phyloP scores from a whole-genome alignment of 2,888 invertebrate genomes.

The Cosmia trapezina region DNA sequence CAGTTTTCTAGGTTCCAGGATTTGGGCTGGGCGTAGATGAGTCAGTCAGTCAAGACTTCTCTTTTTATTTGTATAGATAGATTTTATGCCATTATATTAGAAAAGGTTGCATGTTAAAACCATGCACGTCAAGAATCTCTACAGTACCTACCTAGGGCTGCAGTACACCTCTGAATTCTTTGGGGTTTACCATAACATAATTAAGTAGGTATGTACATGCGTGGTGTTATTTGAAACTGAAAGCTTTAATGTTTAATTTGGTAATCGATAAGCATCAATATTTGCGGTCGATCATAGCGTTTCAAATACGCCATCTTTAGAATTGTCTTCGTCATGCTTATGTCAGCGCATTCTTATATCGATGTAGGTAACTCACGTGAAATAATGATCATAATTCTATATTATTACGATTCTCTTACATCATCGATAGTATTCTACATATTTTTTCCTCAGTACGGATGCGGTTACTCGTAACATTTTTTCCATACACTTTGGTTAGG shows the following conservation, averaged over 20 bases:
- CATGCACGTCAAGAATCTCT: no score
- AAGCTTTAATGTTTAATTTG: neutral
- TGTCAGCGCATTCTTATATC: slow-evolving; percentile 33
- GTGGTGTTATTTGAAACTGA: no score
- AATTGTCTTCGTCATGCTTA: slow-evolving; percentile 35
- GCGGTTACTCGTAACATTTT: slow-evolving; percentile 2
- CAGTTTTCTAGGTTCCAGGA: no score
- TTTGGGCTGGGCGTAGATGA: no score
- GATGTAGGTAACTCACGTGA: slow-evolving; percentile 31
- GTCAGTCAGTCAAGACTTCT: no score
- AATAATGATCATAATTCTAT: slow-evolving; percentile 40
- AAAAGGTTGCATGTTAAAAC: no score
- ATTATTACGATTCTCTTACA: slow-evolving; percentile 44
- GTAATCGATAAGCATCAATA: neutral
- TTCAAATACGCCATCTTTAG: slow-evolving; percentile 3
- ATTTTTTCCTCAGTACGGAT: slow-evolving; percentile 37
- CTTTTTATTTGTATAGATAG: no score
- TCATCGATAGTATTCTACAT: slow-evolving; percentile 41
- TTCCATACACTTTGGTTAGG: neutral
- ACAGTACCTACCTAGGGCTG: no score
- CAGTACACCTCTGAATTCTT: no score
- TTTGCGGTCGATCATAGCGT: neutral
- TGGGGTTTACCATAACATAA: no score
- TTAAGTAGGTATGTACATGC: no score
- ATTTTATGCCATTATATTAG: no score